Evolutionary conservation across 1,140 invertebrate genomes (phyloP), one percentile per base, ranked within the genome.

Genomic region (Psix sp.): DNA sequence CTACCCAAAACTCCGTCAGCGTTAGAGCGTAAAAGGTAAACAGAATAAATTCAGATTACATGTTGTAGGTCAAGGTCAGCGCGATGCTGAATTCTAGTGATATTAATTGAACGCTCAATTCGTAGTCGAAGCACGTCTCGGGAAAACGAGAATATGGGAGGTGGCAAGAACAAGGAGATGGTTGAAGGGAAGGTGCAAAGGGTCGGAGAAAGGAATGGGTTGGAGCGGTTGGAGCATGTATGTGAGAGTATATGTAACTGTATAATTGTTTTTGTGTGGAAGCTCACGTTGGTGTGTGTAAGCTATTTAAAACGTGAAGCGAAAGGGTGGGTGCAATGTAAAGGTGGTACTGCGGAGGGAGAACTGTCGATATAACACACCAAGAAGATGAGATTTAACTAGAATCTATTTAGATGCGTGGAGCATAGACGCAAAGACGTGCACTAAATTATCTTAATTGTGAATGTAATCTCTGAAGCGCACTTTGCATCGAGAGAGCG

Each of bases 371-470:
- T 63, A 54, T 74, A 76, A 59, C 49, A 48, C 48, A 52, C 56
- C 62, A 57, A 46, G 65, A 73, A 77, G 56, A 60, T 48, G 78
- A 67, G 52, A 77, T 79, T 77, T 67, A 67, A 43, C 31, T 24
- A 66, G 74, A 66, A 77, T 79, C 73, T 74, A 81, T 81, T 80
- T 66, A 81, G 60, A 72, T 72, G 51, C 67, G 67, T 43, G 36
- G 40, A 57, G 71, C 57, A 45, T 75, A 63, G 43, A 75, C 40
- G 48, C 13, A 51, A 35, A 70, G 43, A 65, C 66, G 60, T 81
- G n/a, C n/a, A n/a, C n/a, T 78, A 81, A 79, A 79, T 76, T 68
- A 72, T 79, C 66, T 73, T 82, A 81, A 82, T 80, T 82, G 76
- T 65, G 60, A 79, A 79, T 75, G 72, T 79, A 80, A 82, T 81